phyloP scores from a whole-genome alignment of 30 jellyfish, hydroid and myxozoan species.

The Clytia hemisphaerica region DNA sequence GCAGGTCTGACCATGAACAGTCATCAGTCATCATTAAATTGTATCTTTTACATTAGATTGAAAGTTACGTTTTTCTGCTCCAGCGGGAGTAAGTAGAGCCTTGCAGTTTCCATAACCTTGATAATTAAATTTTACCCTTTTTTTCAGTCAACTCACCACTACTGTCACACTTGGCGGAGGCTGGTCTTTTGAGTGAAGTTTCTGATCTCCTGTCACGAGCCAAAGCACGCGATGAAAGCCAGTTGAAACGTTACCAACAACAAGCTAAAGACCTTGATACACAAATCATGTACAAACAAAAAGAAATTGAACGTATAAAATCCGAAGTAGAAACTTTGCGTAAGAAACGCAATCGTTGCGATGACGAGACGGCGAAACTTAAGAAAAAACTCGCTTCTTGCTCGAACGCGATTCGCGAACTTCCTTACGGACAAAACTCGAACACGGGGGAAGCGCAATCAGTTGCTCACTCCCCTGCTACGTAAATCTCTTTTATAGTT shows the following conservation, averaged over 20 bases:
- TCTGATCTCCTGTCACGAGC: constrained; percentile 84
- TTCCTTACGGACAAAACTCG: too few species aligned
- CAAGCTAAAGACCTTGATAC: constrained; percentile 97
- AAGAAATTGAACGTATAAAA: constrained; percentile 80
- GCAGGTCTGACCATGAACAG: too few species aligned
- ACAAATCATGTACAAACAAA: constrained; percentile 72
- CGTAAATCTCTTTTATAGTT: too few species aligned
- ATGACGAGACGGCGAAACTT: constrained; percentile 72
- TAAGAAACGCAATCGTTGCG: constrained; percentile 76
- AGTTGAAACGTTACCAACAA: constrained; percentile 75
- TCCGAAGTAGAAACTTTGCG: constrained; percentile 77
- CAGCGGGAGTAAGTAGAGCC: too few species aligned
- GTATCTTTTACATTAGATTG: too few species aligned
- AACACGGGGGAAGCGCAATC: too few species aligned
- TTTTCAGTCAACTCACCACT: constrained; percentile 68
- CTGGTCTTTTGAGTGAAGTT: constrained; percentile 94
- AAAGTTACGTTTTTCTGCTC: too few species aligned
- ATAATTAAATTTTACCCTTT: too few species aligned
- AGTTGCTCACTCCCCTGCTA: too few species aligned
- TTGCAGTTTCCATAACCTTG: too few species aligned
- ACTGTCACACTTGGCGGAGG: constrained; percentile 78
- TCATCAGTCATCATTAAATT: too few species aligned
- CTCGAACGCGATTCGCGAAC: constrained; percentile 81
- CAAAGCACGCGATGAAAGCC: constrained; percentile 90
- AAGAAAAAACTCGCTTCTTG: constrained; percentile 85